phyloP scores from a whole-genome alignment of 2,888 invertebrate species.

The Uropetala carovei region DNA sequence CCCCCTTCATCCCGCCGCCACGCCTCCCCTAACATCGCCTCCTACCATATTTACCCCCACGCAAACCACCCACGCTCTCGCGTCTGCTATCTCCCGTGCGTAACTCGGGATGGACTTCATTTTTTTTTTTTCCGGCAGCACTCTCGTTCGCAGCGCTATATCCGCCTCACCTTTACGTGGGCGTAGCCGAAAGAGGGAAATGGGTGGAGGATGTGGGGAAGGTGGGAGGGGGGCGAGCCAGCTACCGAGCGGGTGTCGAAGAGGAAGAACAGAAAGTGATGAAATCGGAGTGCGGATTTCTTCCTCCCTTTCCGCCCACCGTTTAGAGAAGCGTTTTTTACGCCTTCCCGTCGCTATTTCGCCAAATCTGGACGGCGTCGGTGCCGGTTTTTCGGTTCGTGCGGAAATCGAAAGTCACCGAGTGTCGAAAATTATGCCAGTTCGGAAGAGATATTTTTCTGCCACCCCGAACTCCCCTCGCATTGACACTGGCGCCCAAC shows the following conservation, averaged over 20 bases:
- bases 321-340: too few relatives aligned
- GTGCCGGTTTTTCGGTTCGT: too few relatives aligned
- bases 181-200: background rate
- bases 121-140: slow-evolving; percentile 38
- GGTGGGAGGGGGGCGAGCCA: background rate
- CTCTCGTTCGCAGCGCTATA: slow-evolving; percentile 1
- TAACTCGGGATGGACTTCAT: slow-evolving; percentile 3
- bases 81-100: background rate
- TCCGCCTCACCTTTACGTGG: slow-evolving; percentile 15
- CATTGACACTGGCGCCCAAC: too few relatives aligned
- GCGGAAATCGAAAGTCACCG: too few relatives aligned
- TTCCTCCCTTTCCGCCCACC: background rate
- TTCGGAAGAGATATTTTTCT: too few relatives aligned
- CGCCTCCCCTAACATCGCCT: background rate
- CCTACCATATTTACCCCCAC: background rate
- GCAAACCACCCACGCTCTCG: background rate
- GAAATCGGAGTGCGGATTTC: background rate
- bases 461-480: too few relatives aligned
- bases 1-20: background rate
- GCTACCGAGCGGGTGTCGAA: background rate
- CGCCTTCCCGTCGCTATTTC: too few relatives aligned
- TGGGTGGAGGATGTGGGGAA: background rate
- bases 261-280: background rate
- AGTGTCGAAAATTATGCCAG: too few relatives aligned
- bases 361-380: too few relatives aligned